Evolutionary conservation across 2,888 invertebrate species (phyloP).

Genomic region (Spilarctia lutea): DNA sequence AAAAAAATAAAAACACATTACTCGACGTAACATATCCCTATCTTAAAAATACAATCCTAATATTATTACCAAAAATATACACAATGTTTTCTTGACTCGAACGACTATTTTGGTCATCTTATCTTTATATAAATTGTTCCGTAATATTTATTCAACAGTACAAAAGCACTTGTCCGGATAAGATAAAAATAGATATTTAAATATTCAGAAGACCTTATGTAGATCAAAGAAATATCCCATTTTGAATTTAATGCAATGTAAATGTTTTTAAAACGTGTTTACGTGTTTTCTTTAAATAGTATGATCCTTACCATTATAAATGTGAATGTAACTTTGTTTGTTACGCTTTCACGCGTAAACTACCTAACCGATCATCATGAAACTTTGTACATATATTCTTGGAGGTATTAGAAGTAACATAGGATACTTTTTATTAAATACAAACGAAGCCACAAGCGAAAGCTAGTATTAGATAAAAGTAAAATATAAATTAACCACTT

Average conservation of each 20-base stretch:
- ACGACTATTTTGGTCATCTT: neutral
- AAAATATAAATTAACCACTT: too few relatives aligned
- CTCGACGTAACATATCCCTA: neutral
- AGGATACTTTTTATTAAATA: too few relatives aligned
- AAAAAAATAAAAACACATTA: neutral
- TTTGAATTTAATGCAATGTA: neutral
- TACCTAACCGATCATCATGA: too few relatives aligned
- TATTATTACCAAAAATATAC: slow-evolving; percentile 1
- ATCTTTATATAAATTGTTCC: slow-evolving; percentile 8
- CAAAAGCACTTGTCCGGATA: neutral
- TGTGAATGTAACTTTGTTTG: too few relatives aligned
- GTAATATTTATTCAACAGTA: slow-evolving; percentile 11
- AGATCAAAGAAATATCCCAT: neutral
- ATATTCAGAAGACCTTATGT: neutral
- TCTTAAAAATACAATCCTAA: slow-evolving; percentile 2
- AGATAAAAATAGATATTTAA: neutral
- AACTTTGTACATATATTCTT: too few relatives aligned
- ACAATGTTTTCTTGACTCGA: slow-evolving; percentile 3
- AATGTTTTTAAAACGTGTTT: too few relatives aligned
- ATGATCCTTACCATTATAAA: too few relatives aligned
- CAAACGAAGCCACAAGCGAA: too few relatives aligned
- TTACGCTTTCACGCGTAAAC: too few relatives aligned
- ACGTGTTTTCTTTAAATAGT: too few relatives aligned
- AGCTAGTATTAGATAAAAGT: neutral
- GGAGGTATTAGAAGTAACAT: too few relatives aligned